phyloP scores from a whole-genome alignment of 2,797 vertebrate species.

The Silurus aristotelis region DNA sequence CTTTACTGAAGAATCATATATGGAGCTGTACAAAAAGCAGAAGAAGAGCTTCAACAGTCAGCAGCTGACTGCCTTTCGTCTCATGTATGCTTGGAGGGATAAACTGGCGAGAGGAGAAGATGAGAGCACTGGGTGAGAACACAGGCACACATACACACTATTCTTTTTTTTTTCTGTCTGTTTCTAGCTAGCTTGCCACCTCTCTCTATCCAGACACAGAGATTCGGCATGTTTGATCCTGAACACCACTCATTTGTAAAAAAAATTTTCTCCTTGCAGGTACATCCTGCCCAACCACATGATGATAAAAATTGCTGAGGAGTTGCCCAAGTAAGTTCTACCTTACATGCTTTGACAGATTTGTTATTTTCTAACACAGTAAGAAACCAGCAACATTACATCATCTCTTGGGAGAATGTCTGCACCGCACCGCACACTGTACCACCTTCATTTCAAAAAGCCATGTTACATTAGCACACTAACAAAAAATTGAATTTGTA shows the following conservation, averaged over 20 bases:
- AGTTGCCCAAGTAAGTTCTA: slow-evolving; percentile 89
- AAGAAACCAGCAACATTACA: neutral
- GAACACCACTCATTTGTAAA: neutral
- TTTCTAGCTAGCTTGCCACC: too few relatives aligned
- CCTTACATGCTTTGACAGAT: neutral
- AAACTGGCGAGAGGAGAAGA: slow-evolving; percentile 89
- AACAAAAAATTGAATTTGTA: neutral
- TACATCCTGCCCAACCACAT: slow-evolving; percentile 94
- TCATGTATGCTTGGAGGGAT: slow-evolving; percentile 93
- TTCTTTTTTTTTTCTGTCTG: too few relatives aligned
- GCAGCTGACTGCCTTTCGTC: slow-evolving; percentile 88
- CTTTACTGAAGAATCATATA: slow-evolving; percentile 91
- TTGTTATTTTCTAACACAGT: neutral
- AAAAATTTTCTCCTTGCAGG: slow-evolving; percentile 66
- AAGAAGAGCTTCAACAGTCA: slow-evolving; percentile 91
- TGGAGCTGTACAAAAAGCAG: slow-evolving; percentile 89
- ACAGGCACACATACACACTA: neutral
- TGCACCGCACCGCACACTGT: too few relatives aligned
- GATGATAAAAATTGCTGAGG: slow-evolving; percentile 91
- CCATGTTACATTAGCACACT: neutral
- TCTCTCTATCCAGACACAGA: too few relatives aligned
- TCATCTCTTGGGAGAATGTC: neutral
- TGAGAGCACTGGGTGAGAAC: slow-evolving; percentile 89
- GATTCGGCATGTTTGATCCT: neutral
- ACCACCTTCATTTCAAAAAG: neutral